Evolutionary conservation across 2,113 vertebrate genomes (phyloP).

Genomic region (Hypanus sabinus): DNA sequence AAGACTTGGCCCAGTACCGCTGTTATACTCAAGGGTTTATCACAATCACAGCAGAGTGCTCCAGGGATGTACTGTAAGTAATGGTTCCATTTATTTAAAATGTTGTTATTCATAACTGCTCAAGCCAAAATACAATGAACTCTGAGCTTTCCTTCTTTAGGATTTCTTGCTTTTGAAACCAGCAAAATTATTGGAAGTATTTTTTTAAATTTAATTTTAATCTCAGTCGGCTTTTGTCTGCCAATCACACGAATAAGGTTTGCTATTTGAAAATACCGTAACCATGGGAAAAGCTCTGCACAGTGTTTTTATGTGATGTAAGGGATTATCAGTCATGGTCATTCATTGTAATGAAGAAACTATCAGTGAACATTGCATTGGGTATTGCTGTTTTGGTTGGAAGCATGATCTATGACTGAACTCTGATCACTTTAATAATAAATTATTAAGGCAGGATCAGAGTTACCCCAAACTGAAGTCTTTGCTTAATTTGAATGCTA

Average conservation of each 20-base stretch:
- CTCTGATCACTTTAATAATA: not conserved
- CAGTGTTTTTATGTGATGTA: not conserved
- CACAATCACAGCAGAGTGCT: not conserved
- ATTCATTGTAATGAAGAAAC: not conserved
- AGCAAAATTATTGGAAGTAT: conserved; percentile 8
- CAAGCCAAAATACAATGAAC: not conserved
- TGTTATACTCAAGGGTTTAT: not conserved
- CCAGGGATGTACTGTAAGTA: not conserved
- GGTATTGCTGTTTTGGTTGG: too few relatives aligned
- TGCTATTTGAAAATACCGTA: not conserved
- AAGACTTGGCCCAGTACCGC: not conserved
- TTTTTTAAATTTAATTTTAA: not conserved
- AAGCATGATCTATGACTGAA: not conserved
- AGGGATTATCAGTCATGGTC: not conserved
- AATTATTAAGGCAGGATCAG: not conserved
- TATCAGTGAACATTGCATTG: not conserved
- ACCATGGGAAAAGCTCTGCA: not conserved
- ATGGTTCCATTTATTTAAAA: conserved; percentile 1
- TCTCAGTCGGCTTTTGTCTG: not conserved
- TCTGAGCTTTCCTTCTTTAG: not conserved
- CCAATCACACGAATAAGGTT: not conserved
- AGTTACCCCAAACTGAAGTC: too few relatives aligned
- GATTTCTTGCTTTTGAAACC: not conserved
- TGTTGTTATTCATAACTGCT: not conserved
- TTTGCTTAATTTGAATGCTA: not conserved